These are phyloP conservation scores for Arvicola amphibius DNA, from an alignment of 2,797 vertebrate genomes.

Conservation along the genomic window DNA sequence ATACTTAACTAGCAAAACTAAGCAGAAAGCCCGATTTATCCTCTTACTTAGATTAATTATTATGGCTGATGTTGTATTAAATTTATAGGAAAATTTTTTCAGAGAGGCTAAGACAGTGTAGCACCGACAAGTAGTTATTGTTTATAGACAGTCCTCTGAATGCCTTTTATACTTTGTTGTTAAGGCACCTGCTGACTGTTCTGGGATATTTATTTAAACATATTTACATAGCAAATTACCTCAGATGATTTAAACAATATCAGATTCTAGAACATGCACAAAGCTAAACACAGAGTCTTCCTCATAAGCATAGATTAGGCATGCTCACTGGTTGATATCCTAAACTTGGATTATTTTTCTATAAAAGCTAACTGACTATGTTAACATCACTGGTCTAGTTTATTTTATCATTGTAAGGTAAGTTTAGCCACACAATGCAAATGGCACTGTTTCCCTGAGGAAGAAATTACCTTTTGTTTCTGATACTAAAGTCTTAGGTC, in stretches of 20 bases:
- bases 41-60: neutral
- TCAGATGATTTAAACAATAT: slow-evolving; percentile 9
- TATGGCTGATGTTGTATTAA: neutral
- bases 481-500: neutral
- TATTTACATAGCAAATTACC: neutral
- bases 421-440: neutral
- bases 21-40: neutral
- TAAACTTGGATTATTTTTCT: neutral
- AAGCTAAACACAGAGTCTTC: slow-evolving; percentile 15
- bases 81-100: neutral
- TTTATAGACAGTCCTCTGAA: neutral
- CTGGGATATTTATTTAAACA: slow-evolving; percentile 27
- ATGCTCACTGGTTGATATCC: neutral
- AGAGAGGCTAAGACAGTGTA: neutral
- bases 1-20: neutral
- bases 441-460: neutral
- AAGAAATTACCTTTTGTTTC: neutral
- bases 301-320: neutral
- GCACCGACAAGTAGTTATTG: neutral
- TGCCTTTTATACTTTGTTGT: slow-evolving; percentile 3
- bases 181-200: neutral
- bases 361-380: neutral
- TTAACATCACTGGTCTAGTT: neutral
- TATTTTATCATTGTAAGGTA: neutral
- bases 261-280: neutral